Percentiles rank a stretch among this genome's conserved stretches.
Conservation (phyloP, 2,888 invertebrate genomes). For the Euclidia mi region DNA sequence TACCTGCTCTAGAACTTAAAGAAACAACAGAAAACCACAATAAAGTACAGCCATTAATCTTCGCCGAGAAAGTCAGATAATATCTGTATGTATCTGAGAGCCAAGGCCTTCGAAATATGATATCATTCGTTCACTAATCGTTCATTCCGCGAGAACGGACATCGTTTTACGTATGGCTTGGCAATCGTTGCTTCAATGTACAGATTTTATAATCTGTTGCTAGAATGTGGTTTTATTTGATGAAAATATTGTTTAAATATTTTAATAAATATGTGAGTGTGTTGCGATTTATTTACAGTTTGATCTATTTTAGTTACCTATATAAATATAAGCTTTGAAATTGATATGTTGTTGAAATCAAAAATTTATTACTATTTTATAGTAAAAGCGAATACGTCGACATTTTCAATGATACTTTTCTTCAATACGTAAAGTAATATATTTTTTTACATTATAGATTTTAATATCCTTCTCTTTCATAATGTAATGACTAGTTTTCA, state of each 20-base stretch:
- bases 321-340: too few relatives aligned
- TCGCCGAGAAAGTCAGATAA: constrained; percentile 50
- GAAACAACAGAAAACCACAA: constrained; percentile 36
- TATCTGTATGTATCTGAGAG: constrained; percentile 26
- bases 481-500: too few relatives aligned
- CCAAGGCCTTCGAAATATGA: constrained; percentile 71
- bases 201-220: constrained; percentile 61
- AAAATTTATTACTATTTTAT: too few relatives aligned
- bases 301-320: too few relatives aligned
- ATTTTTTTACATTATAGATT: too few relatives aligned
- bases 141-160: constrained; percentile 76
- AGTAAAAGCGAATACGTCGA: too few relatives aligned
- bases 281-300: too few relatives aligned
- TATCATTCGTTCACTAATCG: constrained; percentile 80
- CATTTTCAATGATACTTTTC: too few relatives aligned
- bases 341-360: too few relatives aligned
- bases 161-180: constrained; percentile 79
- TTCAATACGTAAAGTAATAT: too few relatives aligned
- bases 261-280: not conserved
- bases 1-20: constrained; percentile 16
- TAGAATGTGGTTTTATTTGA: constrained; percentile 20
- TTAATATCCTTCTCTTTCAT: too few relatives aligned
- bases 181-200: constrained; percentile 64
- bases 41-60: constrained; percentile 53
- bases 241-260: constrained; percentile 8